A percentile compares a stretch with the other conserved stretches of the same genome.
phyloP scores from a whole-genome alignment of 2,113 vertebrate genomes.

The Rousettus leschenaultii region DNA sequence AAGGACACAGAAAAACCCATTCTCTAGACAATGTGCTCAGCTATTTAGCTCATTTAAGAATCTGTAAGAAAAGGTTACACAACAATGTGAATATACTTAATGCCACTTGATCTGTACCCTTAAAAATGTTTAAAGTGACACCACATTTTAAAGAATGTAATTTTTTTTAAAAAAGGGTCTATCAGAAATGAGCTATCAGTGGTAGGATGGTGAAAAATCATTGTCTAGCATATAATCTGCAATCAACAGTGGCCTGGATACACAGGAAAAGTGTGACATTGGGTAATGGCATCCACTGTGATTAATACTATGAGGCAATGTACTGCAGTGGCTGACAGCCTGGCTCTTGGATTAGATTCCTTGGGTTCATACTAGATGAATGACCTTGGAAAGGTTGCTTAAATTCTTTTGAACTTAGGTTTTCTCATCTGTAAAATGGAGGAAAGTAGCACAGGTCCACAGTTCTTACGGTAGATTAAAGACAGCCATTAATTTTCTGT shows the following conservation, averaged over 20 bases:
- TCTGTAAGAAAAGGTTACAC: not conserved
- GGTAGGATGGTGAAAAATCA: not conserved
- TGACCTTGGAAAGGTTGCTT: not conserved
- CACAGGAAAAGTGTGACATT: not conserved
- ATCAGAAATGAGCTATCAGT: not conserved
- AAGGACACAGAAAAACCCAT: constrained; percentile 2
- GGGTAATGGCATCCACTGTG: not conserved
- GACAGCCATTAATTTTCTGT: not conserved
- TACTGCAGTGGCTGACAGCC: not conserved
- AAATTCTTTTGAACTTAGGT: not conserved
- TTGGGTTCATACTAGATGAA: not conserved
- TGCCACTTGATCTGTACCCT: not conserved
- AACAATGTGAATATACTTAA: not conserved
- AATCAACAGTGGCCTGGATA: not conserved
- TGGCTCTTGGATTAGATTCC: not conserved
- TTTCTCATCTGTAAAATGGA: constrained; percentile 16
- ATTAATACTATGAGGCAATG: not conserved
- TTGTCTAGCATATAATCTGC: not conserved
- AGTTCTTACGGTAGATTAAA: not conserved
- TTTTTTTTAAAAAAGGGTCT: not conserved
- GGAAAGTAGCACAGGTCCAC: not conserved
- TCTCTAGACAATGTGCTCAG: not conserved
- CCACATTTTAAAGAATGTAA: not conserved
- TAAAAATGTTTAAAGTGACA: not conserved
- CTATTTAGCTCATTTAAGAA: constrained; percentile 8